A percentile compares a stretch with the other conserved stretches of the same genome.
Evolutionary conservation across 2,113 vertebrate species (phyloP).

Genomic region (Rhombomys opimus): DNA sequence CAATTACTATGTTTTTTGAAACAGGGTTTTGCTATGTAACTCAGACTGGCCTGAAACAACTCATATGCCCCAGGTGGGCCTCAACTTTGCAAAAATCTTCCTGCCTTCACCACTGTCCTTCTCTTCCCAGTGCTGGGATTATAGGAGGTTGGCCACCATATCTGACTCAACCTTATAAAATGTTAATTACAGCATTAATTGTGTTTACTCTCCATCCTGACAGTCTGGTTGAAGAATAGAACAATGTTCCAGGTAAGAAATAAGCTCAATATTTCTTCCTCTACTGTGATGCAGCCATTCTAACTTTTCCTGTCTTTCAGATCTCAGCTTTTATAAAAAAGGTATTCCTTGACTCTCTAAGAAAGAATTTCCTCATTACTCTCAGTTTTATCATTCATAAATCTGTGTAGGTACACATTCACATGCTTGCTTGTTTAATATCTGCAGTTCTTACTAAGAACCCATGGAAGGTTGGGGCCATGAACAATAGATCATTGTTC

Average conservation of each 20-base stretch:
- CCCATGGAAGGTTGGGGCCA: not conserved
- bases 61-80: too few relatives aligned
- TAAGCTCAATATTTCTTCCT: not conserved
- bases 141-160: not conserved
- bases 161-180: not conserved
- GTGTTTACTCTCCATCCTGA: not conserved
- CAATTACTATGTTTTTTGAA: not conserved
- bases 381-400: conserved; percentile 13
- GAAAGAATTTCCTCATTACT: not conserved
- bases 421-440: conserved; percentile 14
- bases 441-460: not conserved
- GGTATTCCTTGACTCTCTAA: not conserved
- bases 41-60: not conserved
- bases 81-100: not conserved
- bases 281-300: not conserved
- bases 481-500: conserved; percentile 30
- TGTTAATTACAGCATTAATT: not conserved
- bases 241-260: not conserved
- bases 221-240: not conserved
- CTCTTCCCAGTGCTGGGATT: not conserved
- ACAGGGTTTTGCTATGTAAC: not conserved
- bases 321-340: not conserved
- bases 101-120: not conserved
- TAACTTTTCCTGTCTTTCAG: conserved; percentile 27
- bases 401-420: not conserved